phyloP scores from a whole-genome alignment of 2,888 invertebrate genomes.

The Mystacides longicornis region DNA sequence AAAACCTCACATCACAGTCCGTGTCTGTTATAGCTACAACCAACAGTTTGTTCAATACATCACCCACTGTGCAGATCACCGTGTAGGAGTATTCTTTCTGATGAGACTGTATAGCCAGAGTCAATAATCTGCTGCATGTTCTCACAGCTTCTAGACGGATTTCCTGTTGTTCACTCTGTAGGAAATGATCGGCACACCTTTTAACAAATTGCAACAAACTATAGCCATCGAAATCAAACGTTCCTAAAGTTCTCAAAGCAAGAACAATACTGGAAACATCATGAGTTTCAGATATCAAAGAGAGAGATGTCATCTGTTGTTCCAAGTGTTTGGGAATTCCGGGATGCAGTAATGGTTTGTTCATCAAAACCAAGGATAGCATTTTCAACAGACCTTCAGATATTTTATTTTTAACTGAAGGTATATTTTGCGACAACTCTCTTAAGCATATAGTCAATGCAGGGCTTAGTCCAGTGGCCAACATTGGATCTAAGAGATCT shows the following conservation, averaged over 20 bases:
- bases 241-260: conserved; percentile 87
- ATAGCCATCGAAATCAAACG: conserved; percentile 85
- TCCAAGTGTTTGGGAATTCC: conserved; percentile 63
- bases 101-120: conserved; percentile 65
- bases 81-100: conserved; percentile 67
- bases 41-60: conserved; percentile 84
- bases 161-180: conserved; percentile 86
- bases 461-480: conserved; percentile 84
- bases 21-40: conserved; percentile 93
- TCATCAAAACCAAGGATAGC: conserved; percentile 84
- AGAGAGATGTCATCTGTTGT: conserved; percentile 44
- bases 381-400: conserved; percentile 89
- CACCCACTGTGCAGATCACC: conserved; percentile 80
- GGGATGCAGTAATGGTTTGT: conserved; percentile 74
- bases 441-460: conserved; percentile 85
- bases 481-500: conserved; percentile 84
- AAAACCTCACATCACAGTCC: conserved; percentile 89
- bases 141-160: conserved; percentile 86
- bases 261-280: conserved; percentile 83
- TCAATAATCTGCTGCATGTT: conserved; percentile 83
- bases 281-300: conserved; percentile 48
- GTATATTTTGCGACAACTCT: conserved; percentile 83
- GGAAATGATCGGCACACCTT: conserved; percentile 85
- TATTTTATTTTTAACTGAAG: conserved; percentile 80
- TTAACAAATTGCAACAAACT: conserved; percentile 87